Percentiles rank a stretch among this genome's conserved stretches.
Conservation (phyloP, 2,888 invertebrate species). For the Brachypalpus laphriformis region DNA sequence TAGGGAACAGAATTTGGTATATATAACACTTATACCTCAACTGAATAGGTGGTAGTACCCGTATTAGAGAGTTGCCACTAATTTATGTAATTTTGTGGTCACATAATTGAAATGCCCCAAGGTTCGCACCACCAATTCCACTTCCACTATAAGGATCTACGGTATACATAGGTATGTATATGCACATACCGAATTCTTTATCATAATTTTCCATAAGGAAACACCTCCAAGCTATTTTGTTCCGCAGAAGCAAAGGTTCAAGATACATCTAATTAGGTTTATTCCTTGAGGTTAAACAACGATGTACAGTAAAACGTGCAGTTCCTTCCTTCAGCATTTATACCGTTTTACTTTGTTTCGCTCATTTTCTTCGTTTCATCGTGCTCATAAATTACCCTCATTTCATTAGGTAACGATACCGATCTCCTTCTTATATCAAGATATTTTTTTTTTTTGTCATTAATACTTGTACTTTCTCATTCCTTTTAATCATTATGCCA, state of each 20-base stretch:
- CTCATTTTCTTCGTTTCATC: neutral
- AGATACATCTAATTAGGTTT: conserved; percentile 2
- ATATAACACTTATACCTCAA: no score
- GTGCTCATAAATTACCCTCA: conserved; percentile 12
- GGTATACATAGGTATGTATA: neutral
- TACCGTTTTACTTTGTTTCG: no score
- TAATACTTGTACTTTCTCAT: conserved; percentile 11
- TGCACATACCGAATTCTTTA: neutral
- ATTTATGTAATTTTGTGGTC: no score
- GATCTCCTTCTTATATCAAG: neutral
- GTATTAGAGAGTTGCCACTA: no score
- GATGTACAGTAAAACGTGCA: neutral
- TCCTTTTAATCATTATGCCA: conserved; percentile 33
- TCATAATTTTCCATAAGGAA: neutral
- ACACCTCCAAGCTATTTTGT: neutral
- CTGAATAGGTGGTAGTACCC: no score
- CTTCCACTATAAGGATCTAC: neutral
- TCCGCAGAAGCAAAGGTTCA: neutral
- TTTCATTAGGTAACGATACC: conserved; percentile 6
- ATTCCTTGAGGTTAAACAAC: neutral
- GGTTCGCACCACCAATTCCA: neutral
- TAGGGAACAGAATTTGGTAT: no score
- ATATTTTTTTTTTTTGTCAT: conserved; percentile 15
- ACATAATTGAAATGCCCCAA: no score
- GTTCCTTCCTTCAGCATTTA: no score